Conservation (phyloP, 2,888 invertebrate species). For the Zelleria hepariella region DNA sequence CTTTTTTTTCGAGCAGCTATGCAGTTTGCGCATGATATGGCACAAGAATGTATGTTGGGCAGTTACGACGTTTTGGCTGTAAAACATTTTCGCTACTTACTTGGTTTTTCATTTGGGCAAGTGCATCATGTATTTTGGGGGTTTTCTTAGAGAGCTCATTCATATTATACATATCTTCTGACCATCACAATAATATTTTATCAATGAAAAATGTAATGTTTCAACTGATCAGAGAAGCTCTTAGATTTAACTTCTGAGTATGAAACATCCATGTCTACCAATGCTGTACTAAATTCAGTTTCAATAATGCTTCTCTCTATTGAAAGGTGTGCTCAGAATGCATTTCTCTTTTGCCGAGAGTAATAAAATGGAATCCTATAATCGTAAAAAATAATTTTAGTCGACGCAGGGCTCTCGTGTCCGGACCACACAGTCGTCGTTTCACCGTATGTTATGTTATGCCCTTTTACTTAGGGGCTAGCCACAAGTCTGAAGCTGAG, state of each 20-base stretch:
- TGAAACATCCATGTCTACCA: no score
- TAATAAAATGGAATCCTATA: constrained; percentile 23
- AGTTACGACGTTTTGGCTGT: no score
- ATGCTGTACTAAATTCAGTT: no score
- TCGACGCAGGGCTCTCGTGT: constrained; percentile 29
- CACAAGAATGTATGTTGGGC: background rate
- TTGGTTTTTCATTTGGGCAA: no score
- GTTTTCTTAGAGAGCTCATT: no score
- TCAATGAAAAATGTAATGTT: no score
- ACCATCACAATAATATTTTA: no score
- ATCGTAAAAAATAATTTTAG: constrained; percentile 29
- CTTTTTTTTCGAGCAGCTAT: background rate
- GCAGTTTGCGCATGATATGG: background rate
- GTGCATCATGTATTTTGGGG: no score
- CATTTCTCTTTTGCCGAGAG: background rate
- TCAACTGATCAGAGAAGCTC: no score
- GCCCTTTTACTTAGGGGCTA: background rate
- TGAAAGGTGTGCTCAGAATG: background rate
- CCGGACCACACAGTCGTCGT: constrained; percentile 35
- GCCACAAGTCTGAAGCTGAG: background rate
- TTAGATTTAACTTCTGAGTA: no score
- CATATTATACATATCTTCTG: no score
- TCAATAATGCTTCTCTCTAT: background rate
- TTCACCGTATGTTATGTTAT: background rate
- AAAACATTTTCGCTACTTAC: no score